Base-by-base conservation (phyloP, 2,113 vertebrate genomes). In the Epinephelus lanceolatus region DNA sequence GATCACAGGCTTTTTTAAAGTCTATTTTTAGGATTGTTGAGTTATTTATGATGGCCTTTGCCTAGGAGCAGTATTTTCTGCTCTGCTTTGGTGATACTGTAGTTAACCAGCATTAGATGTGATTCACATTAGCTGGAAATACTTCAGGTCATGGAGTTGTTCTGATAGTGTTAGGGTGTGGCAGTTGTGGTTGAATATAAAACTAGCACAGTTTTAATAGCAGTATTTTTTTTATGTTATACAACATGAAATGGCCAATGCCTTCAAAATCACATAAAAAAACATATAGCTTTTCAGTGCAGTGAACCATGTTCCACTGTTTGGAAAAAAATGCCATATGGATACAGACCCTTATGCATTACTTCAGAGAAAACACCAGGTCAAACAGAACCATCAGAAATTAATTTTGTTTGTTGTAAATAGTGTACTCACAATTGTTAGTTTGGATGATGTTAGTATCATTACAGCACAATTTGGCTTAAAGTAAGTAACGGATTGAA, bases 21-120 rank as follows among this genome's bases (percentile, higher is more conserved):
- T 80, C 88, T 92, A 86, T 91, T 90, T 93, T 88, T 81, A 86
- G 88, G 40, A 17, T 71, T 81, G 68, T 79, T 93, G 57, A 66
- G 69, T 89, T 88, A 90, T 92, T 91, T 93, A 89, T 92, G 82
- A 86, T n/a, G 21, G 33, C 67, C 72, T 89, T 88, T 90, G 81
- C 85, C 80, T 81, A 40, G 66, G 83, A 90, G 86, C 83, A 53
- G 85, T 42, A 37, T 80, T 76, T 83, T 89, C 70, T 85, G 69
- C 30, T 88, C 53, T 25, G 40, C 33, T 77, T 52, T 80, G 12
- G 17, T 67, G 4, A 63, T 69, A 71, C 62, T 74, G 52, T 75
- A 45, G 63, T 65, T 76, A 51, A 61, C 37, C 9, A 49, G 17
- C 12, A 51, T 78, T 63, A 55, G 37, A 62, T 67, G n/a, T 53